Percentiles rank a stretch among this genome's conserved stretches.
Conservation (phyloP, 64 coral and sea anemone genomes). For the Acropora yongei region DNA sequence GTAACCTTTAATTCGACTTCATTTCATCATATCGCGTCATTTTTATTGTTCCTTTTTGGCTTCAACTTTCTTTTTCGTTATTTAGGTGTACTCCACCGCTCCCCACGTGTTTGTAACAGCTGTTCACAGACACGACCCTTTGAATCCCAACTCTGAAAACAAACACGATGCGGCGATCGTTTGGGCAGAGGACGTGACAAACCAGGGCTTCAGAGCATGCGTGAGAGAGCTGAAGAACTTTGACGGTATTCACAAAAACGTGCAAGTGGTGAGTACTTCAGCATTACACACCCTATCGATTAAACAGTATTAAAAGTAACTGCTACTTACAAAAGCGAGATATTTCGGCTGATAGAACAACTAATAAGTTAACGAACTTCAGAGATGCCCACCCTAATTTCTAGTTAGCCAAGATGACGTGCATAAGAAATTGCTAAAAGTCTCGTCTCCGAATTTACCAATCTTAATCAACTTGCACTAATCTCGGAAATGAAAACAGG, state of each 20-base stretch:
- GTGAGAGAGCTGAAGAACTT: conserved; percentile 79
- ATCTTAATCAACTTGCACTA: no score
- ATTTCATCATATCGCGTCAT: no score
- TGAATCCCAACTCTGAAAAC: neutral
- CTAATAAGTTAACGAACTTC: no score
- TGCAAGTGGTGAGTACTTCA: conserved; percentile 48
- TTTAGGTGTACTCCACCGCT: conserved; percentile 5
- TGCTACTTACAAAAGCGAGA: neutral
- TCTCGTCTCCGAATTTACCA: no score
- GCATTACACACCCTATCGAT: neutral
- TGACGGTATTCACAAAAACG: conserved; percentile 53
- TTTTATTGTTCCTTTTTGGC: neutral
- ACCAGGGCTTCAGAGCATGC: conserved; percentile 41
- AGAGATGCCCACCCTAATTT: no score
- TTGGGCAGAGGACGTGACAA: conserved; percentile 67
- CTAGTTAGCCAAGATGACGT: no score
- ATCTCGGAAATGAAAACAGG: no score
- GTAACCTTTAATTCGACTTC: no score
- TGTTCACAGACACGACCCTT: conserved; percentile 3
- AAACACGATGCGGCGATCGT: conserved; percentile 60
- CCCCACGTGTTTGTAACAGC: conserved; percentile 71
- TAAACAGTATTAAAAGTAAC: neutral
- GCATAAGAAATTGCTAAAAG: no score
- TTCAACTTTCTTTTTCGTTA: neutral
- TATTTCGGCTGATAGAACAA: no score